These are phyloP conservation scores for Cistogaster globosa DNA, from an alignment of 2,888 invertebrate genomes.

Conservation along the genomic window DNA sequence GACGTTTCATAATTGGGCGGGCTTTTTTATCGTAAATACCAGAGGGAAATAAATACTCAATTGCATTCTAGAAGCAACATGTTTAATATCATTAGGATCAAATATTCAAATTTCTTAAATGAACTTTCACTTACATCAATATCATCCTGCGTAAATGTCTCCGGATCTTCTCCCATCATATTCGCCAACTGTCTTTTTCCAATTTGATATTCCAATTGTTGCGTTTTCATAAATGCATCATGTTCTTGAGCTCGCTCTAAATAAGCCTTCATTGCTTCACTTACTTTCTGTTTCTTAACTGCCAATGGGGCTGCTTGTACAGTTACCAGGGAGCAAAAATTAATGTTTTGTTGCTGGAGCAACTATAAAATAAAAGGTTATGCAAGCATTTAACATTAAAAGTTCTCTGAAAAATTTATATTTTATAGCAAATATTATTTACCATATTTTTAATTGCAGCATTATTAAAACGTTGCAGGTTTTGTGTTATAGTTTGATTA, in stretches of 20 bases:
- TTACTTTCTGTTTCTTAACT: conserved; percentile 86
- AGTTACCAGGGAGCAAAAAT: conserved; percentile 78
- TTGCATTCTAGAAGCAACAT: conserved; percentile 86
- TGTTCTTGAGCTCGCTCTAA: conserved; percentile 91
- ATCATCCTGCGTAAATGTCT: conserved; percentile 93
- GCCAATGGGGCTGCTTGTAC: conserved; percentile 78
- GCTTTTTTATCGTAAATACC: conserved; percentile 93
- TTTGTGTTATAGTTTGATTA: conserved; percentile 77
- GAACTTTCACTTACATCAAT: conserved; percentile 87
- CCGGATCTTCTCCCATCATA: conserved; percentile 98
- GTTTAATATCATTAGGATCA: not conserved
- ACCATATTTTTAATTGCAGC: conserved; percentile 67
- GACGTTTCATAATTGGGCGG: conserved; percentile 94
- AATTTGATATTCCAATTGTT: conserved; percentile 91
- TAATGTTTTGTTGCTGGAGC: conserved; percentile 61
- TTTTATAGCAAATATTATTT: conserved; percentile 41
- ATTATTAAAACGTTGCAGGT: conserved; percentile 70
- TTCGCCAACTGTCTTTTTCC: conserved; percentile 98
- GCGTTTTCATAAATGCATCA: conserved; percentile 91
- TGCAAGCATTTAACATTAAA: conserved; percentile 27
- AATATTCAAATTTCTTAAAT: too few relatives aligned
- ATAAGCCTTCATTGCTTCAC: conserved; percentile 95
- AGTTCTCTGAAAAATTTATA: conserved; percentile 10
- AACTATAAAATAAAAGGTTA: conserved; percentile 49
- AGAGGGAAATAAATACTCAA: conserved; percentile 97